phyloP scores from a whole-genome alignment of 2,113 vertebrate genomes.

The Zosterops borbonicus region DNA sequence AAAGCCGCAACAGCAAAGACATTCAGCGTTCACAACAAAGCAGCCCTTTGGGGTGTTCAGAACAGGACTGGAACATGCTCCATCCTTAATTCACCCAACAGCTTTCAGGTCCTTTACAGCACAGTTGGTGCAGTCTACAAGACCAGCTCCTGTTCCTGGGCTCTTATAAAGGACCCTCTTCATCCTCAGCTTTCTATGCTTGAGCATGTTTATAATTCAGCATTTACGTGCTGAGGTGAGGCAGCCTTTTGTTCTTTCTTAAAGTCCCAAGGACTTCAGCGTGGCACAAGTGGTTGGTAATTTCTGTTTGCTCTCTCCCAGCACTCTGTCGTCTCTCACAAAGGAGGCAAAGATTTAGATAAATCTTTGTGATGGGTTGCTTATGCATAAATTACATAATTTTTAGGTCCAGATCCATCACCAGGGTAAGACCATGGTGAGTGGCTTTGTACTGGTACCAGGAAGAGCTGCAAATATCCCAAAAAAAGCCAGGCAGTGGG shows the following conservation, averaged over 20 bases:
- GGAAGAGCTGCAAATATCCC: neutral
- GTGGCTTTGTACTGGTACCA: neutral
- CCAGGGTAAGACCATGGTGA: neutral
- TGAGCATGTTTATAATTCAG: neutral
- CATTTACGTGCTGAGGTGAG: neutral
- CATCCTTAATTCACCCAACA: conserved; percentile 66
- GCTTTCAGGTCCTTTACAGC: conserved; percentile 37
- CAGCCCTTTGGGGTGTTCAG: conserved; percentile 52
- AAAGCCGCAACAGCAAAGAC: conserved; percentile 63
- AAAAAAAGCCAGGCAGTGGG: neutral
- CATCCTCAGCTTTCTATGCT: neutral
- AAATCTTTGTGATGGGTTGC: neutral
- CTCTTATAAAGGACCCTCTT: conserved; percentile 55
- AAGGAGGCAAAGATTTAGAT: neutral
- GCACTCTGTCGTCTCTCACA: neutral
- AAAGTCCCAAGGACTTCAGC: neutral
- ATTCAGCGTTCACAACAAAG: conserved; percentile 59
- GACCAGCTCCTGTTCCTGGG: conserved; percentile 48
- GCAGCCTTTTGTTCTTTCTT: conserved; percentile 44
- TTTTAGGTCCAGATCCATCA: neutral
- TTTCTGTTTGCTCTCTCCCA: neutral
- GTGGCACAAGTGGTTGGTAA: neutral
- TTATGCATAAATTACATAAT: neutral
- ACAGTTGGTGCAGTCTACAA: conserved; percentile 47
- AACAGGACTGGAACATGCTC: conserved; percentile 51